Conservation (phyloP, 2,888 invertebrate species). For the Calameuta pallipes region DNA sequence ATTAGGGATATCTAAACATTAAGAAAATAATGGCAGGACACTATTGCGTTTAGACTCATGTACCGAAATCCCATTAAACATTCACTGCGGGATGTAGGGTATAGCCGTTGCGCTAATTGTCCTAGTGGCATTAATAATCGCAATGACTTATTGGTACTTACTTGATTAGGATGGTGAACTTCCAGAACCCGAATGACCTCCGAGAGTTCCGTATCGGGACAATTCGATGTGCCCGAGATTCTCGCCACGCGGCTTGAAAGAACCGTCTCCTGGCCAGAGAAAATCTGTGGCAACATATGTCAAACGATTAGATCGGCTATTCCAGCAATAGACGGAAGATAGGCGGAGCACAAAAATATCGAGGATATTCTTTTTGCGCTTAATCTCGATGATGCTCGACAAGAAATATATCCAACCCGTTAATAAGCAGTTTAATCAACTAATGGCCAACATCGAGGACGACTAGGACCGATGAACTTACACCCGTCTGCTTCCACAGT, state of each 20-base stretch:
- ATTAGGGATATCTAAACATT: not conserved
- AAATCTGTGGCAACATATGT: not conserved
- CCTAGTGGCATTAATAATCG: not conserved
- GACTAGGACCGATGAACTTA: not conserved
- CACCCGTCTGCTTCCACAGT: not conserved
- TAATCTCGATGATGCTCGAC: not conserved
- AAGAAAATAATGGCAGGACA: not conserved
- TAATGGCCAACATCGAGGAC: not conserved
- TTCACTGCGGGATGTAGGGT: too few species aligned
- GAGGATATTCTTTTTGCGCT: not conserved
- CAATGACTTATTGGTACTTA: not conserved
- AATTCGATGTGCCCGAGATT: constrained; percentile 18
- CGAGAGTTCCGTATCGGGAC: constrained; percentile 20
- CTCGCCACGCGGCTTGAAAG: constrained; percentile 12
- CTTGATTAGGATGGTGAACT: constrained; percentile 13
- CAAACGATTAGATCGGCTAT: not conserved
- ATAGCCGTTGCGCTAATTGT: not conserved
- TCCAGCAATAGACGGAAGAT: not conserved
- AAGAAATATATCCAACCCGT: not conserved
- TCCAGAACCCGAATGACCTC: constrained; percentile 19
- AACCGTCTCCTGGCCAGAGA: not conserved
- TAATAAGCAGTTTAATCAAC: not conserved
- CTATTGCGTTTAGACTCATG: too few species aligned
- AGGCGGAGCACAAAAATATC: not conserved
- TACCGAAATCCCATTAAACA: too few species aligned